These are phyloP conservation scores for Atethmia centrago DNA, from an alignment of 2,888 invertebrate species.

Conservation along the genomic window DNA sequence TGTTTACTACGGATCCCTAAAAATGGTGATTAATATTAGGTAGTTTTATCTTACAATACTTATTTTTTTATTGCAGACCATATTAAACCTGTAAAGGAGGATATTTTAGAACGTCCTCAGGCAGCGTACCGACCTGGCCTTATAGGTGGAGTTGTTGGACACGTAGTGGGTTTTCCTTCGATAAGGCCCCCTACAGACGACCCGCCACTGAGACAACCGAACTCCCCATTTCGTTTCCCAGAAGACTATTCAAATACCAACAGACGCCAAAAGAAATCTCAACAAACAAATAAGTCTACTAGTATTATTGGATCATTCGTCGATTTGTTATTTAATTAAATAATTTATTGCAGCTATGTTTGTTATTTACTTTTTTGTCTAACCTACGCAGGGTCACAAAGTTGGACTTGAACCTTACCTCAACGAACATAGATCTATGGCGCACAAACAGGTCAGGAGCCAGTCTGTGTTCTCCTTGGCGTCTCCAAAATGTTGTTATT, in stretches of 20 bases:
- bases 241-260: slow-evolving; percentile 52
- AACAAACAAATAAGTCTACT: slow-evolving; percentile 52
- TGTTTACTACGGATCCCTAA: too few species aligned
- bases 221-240: slow-evolving; percentile 39
- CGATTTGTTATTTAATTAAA: slow-evolving; percentile 84
- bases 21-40: background rate
- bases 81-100: slow-evolving; percentile 84
- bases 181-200: slow-evolving; percentile 70
- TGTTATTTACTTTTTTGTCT: background rate
- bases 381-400: background rate
- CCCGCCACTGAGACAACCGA: slow-evolving; percentile 37
- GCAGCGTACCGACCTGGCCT: slow-evolving; percentile 77
- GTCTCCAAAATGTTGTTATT: background rate
- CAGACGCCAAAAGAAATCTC: slow-evolving; percentile 47
- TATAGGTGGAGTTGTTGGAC: slow-evolving; percentile 80
- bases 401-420: background rate
- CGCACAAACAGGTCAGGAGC: too few species aligned
- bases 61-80: slow-evolving; percentile 75
- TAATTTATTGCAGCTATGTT: slow-evolving; percentile 18
- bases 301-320: slow-evolving; percentile 83
- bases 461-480: background rate
- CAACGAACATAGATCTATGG: background rate
- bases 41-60: background rate
- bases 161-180: slow-evolving; percentile 80
- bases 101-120: slow-evolving; percentile 67